Conservation (phyloP, 2,888 invertebrate species). For the Apotomis turbidana region DNA sequence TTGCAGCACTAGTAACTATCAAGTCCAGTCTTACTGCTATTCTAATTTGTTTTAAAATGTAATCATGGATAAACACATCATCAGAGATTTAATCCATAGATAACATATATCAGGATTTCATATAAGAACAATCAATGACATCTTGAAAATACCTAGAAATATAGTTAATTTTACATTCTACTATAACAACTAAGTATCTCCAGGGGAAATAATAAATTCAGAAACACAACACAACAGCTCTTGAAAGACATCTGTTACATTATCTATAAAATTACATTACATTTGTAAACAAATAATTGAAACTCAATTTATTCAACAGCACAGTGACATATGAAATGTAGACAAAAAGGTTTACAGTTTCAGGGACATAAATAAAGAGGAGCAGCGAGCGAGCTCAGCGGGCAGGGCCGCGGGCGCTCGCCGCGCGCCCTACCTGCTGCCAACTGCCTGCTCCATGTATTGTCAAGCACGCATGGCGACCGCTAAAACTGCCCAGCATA, state of each 20-base stretch:
- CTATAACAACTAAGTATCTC: background rate
- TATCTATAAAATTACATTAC: constrained; percentile 23
- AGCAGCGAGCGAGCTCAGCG: constrained; percentile 7
- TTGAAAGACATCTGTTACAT: constrained; percentile 23
- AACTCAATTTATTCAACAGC: constrained; percentile 10
- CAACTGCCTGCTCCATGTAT: constrained; percentile 47
- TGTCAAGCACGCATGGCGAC: constrained; percentile 79
- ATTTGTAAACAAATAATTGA: constrained; percentile 23
- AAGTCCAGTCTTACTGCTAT: too few relatives aligned
- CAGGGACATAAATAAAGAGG: constrained; percentile 25
- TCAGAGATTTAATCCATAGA: background rate
- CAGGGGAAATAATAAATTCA: background rate
- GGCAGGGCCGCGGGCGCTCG: constrained; percentile 14
- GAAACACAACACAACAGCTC: constrained; percentile 4
- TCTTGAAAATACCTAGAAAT: background rate
- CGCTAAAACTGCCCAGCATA: constrained; percentile 39
- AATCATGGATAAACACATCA: background rate
- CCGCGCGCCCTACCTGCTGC: constrained; percentile 29
- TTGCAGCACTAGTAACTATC: too few relatives aligned
- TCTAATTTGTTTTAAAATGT: background rate
- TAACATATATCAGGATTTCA: background rate
- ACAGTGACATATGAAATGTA: constrained; percentile 28
- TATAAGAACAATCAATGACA: constrained; percentile 4
- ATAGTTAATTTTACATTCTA: background rate
- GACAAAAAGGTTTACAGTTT: constrained; percentile 31